A percentile compares a stretch with the other conserved stretches of the same genome.
Evolutionary conservation across 2,797 vertebrate species (phyloP).

Genomic region (Acipenser transmontanus): DNA sequence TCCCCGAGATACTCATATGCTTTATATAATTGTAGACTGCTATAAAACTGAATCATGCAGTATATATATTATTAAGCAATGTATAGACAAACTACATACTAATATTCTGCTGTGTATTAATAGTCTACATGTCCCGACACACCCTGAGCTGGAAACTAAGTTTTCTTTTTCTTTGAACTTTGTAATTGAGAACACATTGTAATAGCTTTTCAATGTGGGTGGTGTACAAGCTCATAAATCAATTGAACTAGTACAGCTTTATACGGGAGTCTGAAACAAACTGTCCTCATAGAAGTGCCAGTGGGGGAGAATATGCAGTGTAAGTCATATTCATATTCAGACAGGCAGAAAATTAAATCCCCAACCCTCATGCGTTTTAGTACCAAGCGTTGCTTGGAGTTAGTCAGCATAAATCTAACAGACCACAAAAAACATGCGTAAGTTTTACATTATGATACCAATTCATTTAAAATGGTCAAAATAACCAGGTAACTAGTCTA

Average conservation of each 20-base stretch:
- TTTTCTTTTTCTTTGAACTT: too few species aligned
- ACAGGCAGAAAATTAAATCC: constrained; percentile 6
- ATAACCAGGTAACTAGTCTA: neutral
- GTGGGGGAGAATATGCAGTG: neutral
- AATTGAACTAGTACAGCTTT: neutral
- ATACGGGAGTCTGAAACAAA: neutral
- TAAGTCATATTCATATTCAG: neutral
- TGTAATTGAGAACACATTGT: neutral
- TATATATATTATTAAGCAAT: too few species aligned
- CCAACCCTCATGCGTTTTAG: neutral
- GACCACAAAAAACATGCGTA: neutral
- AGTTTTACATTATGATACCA: neutral
- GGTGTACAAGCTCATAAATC: neutral
- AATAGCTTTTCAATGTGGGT: constrained; percentile 1
- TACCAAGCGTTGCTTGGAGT: neutral
- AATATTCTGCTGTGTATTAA: too few species aligned
- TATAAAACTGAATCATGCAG: too few species aligned
- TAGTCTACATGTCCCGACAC: too few species aligned
- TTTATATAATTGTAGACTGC: too few species aligned
- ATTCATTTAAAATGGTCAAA: neutral
- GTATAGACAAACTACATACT: too few species aligned
- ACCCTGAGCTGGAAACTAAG: too few species aligned
- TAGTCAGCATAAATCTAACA: neutral
- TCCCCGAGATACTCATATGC: too few species aligned
- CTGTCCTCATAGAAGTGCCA: neutral